Evolutionary conservation across 2,888 invertebrate genomes (phyloP).

Genomic region (Xanthostigma xanthostigma): DNA sequence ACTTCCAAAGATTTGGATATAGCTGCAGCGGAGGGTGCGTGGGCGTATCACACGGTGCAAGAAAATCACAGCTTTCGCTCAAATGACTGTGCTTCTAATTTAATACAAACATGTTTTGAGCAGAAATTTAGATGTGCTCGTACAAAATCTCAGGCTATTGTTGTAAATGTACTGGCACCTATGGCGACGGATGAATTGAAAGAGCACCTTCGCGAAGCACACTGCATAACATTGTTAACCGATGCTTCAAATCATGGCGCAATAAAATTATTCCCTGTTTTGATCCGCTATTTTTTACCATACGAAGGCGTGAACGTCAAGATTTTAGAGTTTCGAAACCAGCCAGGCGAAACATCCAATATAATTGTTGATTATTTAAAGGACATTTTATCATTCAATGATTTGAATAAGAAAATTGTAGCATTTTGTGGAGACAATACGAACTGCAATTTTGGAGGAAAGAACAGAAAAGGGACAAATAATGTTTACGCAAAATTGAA

Average conservation of each 20-base stretch:
- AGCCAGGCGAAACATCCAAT: slow-evolving; percentile 5
- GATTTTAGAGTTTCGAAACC: slow-evolving; percentile 7
- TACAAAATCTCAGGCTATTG: slow-evolving; percentile 18
- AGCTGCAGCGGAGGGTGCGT: slow-evolving; percentile 4
- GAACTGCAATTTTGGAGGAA: slow-evolving; percentile 10
- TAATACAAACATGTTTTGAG: slow-evolving; percentile 17
- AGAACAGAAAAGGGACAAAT: slow-evolving; percentile 10
- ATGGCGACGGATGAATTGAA: slow-evolving; percentile 15
- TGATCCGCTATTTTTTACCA: slow-evolving; percentile 15
- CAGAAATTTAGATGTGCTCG: slow-evolving; percentile 18
- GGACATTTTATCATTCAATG: slow-evolving; percentile 15
- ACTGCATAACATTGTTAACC: slow-evolving; percentile 16
- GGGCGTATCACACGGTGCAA: slow-evolving; percentile 12
- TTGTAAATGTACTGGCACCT: slow-evolving; percentile 17
- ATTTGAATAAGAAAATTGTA: slow-evolving; percentile 15
- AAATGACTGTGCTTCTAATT: slow-evolving; percentile 15
- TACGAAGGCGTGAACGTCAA: slow-evolving; percentile 7
- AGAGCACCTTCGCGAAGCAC: slow-evolving; percentile 14
- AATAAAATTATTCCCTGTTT: slow-evolving; percentile 19
- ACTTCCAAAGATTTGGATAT: slow-evolving; percentile 13
- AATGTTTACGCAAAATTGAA: slow-evolving; percentile 14
- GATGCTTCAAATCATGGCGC: slow-evolving; percentile 21
- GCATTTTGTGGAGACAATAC: background rate
- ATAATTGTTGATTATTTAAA: slow-evolving; percentile 7
- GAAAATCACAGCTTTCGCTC: slow-evolving; percentile 16